Base-by-base conservation (phyloP, 2,113 vertebrate species). In the Micronycteris hirsuta region DNA sequence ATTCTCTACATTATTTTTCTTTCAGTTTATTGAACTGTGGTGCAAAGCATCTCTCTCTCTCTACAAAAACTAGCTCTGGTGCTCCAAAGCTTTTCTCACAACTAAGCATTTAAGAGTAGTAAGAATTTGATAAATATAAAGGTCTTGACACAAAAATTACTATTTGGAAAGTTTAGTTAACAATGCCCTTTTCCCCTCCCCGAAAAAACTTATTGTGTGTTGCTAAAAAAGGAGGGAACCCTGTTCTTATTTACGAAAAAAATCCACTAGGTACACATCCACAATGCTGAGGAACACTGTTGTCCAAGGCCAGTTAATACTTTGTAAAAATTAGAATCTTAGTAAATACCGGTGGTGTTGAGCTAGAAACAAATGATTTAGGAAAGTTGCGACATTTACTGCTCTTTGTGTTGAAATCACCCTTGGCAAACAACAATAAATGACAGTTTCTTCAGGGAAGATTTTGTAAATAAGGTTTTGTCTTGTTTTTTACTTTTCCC, bases 141-240 rank as follows among this genome's bases (percentile, higher is more conserved):
- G 43, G 4, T 38, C 56, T 58, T 38, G 58, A 73, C 9, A 76
- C 36, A 49, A 63, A 71, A 36, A 38, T 41, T 68, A 65, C 9
- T 12, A 90, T 9, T 90, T 41, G 33, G 24, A 45, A 89, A n/a
- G 22, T 73, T 36, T 74, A 28, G 38, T 12, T n/a, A 68, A 33
- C n/a, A 61, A 14, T 36, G 1, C 22, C 7, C 1, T 36, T 17
- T 28, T 43, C 4, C 26, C 28, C 24, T 14, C 10, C 7, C 3
- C 16, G 2, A 10, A 24, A 68, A 15, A 81, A 31, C 31, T 86
- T 26, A 28, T 10, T 17, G 11, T 36, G 1, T 45, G 3, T 68
- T 67, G 38, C 20, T 74, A 49, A 87, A 33, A 7, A 67, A 33
- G 11, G 26, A 41, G 54, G 71, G 38, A 85, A 49, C 88, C 54